Base-by-base conservation (phyloP, 1,140 invertebrate species). In the Drosophila tsacasi region DNA sequence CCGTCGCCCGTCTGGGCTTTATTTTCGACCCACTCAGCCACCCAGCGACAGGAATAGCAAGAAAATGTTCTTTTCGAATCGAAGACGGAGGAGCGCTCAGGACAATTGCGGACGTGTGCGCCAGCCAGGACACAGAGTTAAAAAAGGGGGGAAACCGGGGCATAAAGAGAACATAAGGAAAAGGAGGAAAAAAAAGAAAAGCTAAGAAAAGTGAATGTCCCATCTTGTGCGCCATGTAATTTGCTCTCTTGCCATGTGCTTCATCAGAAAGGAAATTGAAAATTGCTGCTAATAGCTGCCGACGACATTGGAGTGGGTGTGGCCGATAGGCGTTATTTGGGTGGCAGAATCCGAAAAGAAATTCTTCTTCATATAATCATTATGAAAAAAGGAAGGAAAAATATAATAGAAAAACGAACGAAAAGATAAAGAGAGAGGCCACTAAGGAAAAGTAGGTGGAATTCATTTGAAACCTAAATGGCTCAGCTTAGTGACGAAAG, bases 231-330 rank as follows among this genome's bases (percentile, higher is more conserved):
- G 85, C 87, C 79, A 92, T 92, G 82, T 92, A 92, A 92, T 92
- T 92, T 92, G 87, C 87, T 91, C 83, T 78, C 91, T 92, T 92
- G 84, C 82, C 72, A 92, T 92, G 91, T 92, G 91, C 91, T 92
- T 92, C 87, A 92, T 92, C 91, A 92, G 91, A 92, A 92, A 92
- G 91, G 91, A 92, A 92, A 92, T 92, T 92, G 91, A 91, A 92
- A 92, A 92, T 92, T 92, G 87, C 84, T 92, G 73, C 86, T 89
- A 90, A 90, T 90, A 89, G 84, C 78, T 84, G 67, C 32, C 37
- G 58, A 25, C 40, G 27, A 39, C 59, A 49, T 37, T 54, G 49
- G 57, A 72, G 78, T 73, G 85, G 85, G 85, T 50, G 85, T 77
- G 81, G 68, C 80, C 59, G 62, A 77, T 65, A 67, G 74, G 63